Conservation (phyloP, 2,797 vertebrate genomes). For the Morus bassanus region DNA sequence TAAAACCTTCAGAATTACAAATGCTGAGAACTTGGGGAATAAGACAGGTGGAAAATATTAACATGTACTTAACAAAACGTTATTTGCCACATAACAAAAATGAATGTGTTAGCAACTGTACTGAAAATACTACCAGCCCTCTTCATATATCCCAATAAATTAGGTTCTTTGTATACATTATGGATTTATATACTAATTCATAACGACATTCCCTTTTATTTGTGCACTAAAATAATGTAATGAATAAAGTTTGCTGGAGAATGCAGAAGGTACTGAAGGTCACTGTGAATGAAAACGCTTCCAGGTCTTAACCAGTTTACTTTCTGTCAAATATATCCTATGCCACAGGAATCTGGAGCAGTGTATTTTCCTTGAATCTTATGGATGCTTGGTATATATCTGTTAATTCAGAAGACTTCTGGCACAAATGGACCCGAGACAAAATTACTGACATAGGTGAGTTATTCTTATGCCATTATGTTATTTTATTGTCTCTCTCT, state of each 20-base stretch:
- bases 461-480: not conserved
- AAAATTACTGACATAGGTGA: conserved; percentile 73
- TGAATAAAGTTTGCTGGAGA: not conserved
- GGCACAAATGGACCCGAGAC: conserved; percentile 76
- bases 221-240: not conserved
- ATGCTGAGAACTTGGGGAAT: not conserved
- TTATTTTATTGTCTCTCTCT: not conserved
- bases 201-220: not conserved
- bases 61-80: not conserved
- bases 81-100: not conserved
- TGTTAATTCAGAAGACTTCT: conserved; percentile 76
- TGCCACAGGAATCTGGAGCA: conserved; percentile 79
- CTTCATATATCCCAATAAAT: not conserved
- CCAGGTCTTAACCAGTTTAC: not conserved
- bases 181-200: not conserved
- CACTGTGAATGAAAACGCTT: not conserved
- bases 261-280: not conserved
- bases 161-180: not conserved
- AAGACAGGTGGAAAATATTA: not conserved
- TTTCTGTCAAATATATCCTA: not conserved
- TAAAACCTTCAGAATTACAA: not conserved
- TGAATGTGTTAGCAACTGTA: not conserved
- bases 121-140: not conserved
- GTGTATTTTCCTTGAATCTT: conserved; percentile 81
- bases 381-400: conserved; percentile 79